Evolutionary conservation across 2,888 invertebrate species (phyloP), one percentile per base, ranked within the genome.

Genomic region (Autographa pulchrina): DNA sequence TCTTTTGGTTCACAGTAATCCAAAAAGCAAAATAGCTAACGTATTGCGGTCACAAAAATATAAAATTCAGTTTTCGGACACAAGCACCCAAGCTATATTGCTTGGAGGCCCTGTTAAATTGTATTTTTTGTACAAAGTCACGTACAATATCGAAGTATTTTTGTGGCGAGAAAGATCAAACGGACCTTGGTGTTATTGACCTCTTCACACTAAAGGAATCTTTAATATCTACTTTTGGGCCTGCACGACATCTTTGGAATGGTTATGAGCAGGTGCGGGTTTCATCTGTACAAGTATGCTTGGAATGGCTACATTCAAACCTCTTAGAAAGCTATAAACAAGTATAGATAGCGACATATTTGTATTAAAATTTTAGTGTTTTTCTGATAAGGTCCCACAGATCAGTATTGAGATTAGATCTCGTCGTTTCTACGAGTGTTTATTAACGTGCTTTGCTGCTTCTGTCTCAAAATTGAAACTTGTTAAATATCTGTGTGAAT

Each of bases 181-280:
- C 32, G n/a, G 14, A 35, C 43, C 43, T 54, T 61, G 59, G 63
- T 72, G 68, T 48, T 60, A 60, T 67, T 66, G 61, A 78, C 78
- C 68, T 68, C 54, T 64, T 20, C 41, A n/a, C 62, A 60, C 54
- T 71, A 59, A 76, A 80, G 67, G 73, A 72, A 77, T 72, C 65
- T 77, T 58, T 63, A 64, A 72, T 68, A 68, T 54, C 38, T 41
- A 66, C 68, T 65, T 78, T 61, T 38, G 52, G 11, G 18, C 5
- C 64, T 64, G 13, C 16, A 31, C 61, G 60, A 77, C 62, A 35
- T 58, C 58, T 18, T 35, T 62, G 56, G 62, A 77, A 77, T 71
- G 48, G 48, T 76, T 68, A 56, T 60, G 56, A 62, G n/a, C 16
- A 41, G 14, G 35, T 18, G n/a, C 18, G 16, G 56, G 18, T 48